Base-by-base conservation (phyloP, 2,888 invertebrate species). In the Cyrtodaria siliqua region DNA sequence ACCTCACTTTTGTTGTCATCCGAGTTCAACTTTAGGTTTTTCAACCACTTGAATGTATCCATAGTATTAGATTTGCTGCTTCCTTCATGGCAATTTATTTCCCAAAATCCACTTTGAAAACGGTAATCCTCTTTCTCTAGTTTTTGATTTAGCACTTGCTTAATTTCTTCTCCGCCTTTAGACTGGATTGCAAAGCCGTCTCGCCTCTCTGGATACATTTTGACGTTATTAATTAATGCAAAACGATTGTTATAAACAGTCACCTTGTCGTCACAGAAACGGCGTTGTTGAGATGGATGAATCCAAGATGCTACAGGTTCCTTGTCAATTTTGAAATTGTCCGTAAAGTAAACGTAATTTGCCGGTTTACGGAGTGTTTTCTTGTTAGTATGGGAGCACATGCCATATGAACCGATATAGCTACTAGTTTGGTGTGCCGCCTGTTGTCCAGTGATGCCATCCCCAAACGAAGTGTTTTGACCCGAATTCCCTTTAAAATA, bases 121-220 rank as follows among this genome's bases (percentile, higher is more conserved):
- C 44, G 49, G 44, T 74, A 81, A 33, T 69, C 69, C 33, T 85
- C 84, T 23, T 69, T 59, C 2, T 49, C 29, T n/a, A 76, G 63
- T 0, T 59, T 24, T 61, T 77, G 84, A 59, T 68, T 73, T 1
- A 86, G 24, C 2, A 82, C 83, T 0, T 69, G 33, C 24, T 55
- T 67, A 0, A 84, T 55, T 24, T 70, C 56, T 27, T 83, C 85
- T 0, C 85, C 85, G 9, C 85, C 85, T 42, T 75, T 73, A 0
- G 64, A 50, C n/a, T 38, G 56, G 14, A n/a, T 24, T 1, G 20
- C 27, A 6, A 55, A 52, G 3, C 73, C 62, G 18, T 18, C 9
- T 14, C 47, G 47, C 44, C 63, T 70, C 4, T 44, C 40, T 2
- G 69, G 69, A 55, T 59, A 42, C 24, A 80, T 44, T 16, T 53